Conservation (phyloP, 2,888 invertebrate species). For the Drosophila barbarae region DNA sequence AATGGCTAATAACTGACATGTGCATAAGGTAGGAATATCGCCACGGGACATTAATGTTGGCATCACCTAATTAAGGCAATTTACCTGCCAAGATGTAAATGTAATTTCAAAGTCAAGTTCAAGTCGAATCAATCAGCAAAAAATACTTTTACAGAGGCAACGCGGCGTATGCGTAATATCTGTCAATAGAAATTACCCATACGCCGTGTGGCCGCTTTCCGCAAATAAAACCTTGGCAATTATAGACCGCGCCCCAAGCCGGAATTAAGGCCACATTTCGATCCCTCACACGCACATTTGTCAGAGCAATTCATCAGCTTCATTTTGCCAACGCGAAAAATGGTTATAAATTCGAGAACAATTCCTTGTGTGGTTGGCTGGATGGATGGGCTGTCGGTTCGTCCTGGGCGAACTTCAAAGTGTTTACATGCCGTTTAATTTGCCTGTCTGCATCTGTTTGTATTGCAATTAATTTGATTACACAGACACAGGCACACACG, state of each 20-base stretch:
- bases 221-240: constrained; percentile 16
- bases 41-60: constrained; percentile 4
- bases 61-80: constrained; percentile 8
- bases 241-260: constrained; percentile 23
- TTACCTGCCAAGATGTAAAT: constrained; percentile 2
- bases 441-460: constrained; percentile 70
- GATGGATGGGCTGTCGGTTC: constrained; percentile 11
- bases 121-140: constrained; percentile 5
- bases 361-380: constrained; percentile 42
- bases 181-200: constrained; percentile 49
- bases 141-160: neutral
- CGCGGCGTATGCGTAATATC: constrained; percentile 3
- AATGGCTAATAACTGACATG: constrained; percentile 43
- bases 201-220: constrained; percentile 26
- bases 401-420: constrained; percentile 55
- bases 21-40: neutral
- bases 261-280: constrained; percentile 40
- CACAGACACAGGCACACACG: constrained; percentile 36
- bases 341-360: constrained; percentile 57
- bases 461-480: constrained; percentile 71
- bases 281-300: constrained; percentile 29
- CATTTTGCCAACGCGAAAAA: constrained; percentile 41
- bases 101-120: constrained; percentile 13
- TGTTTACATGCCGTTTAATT: constrained; percentile 73
- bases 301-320: constrained; percentile 64